Base-by-base conservation (phyloP, 2,888 invertebrate species). In the Xanthia icteritia region DNA sequence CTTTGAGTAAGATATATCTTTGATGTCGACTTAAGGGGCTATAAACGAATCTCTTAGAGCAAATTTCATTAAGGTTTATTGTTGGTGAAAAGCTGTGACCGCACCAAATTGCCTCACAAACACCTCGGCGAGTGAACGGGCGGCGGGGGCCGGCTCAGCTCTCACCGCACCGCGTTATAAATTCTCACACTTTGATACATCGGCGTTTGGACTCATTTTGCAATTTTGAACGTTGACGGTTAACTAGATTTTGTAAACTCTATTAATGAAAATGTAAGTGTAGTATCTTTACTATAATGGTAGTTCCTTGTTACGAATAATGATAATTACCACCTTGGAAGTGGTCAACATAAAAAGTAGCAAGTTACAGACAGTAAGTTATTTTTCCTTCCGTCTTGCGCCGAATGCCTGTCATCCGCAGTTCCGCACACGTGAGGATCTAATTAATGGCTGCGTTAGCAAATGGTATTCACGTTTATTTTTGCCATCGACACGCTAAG, bases 1-100 rank as follows among this genome's bases (percentile, higher is more conserved):
- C 79, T 69, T 70, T 61, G 70, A 80, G 70, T 67, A 70, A 85
- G 76, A 81, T 77, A 81, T 86, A 82, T 85, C 84, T 89, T 89
- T 89, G 86, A 89, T 89, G 84, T 87, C 81, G 84, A 88, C 87
- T 88, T 93, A 93, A 94, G 92, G 90, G 92, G 87, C 89, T 89
- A 92, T 94, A 90, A 93, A 91, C 87, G 90, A 91, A 92, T 92
- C 90, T 90, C 86, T 86, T 77, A 84, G 81, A 86, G 89, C 86
- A 91, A 93, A 93, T 93, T 93, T 94, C 90, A 94, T 94, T 93
- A 92, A 84, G 76, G 86, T 88, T 90, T 88, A 90, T 91, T 89
- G 88, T 91, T 84, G 82, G 80, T 77, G 84, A 84, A 85, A 84
- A 83, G 83, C 83, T 83, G 83, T 82, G 85, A 85, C 77, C 86